Evolutionary conservation across 1,140 invertebrate genomes (phyloP).

Genomic region (Zaprionus lachaisei): DNA sequence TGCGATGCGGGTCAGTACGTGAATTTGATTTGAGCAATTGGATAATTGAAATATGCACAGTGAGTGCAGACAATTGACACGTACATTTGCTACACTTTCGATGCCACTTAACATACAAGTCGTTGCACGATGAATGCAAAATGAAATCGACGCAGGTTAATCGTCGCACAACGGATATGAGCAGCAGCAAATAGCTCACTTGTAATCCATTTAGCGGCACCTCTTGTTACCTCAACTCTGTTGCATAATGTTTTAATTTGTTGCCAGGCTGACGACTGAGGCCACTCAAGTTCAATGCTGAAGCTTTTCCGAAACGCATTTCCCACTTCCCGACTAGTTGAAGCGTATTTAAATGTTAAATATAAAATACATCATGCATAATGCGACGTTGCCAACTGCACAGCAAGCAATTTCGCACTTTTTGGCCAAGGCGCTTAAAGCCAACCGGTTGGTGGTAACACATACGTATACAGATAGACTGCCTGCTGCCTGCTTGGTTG

Average conservation of each 20-base stretch:
- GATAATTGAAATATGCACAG: conserved; percentile 76
- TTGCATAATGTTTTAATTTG: conserved; percentile 61
- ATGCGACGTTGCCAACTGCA: conserved; percentile 44
- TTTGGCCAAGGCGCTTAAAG: conserved; percentile 10
- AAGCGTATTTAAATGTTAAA: conserved; percentile 51
- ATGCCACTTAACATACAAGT: neutral
- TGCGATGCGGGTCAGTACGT: conserved; percentile 69
- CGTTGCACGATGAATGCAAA: conserved; percentile 6
- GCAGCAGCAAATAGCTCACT: conserved; percentile 39
- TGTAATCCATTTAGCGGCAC: conserved; percentile 67
- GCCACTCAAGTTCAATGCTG: conserved; percentile 67
- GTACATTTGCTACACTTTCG: conserved; percentile 48
- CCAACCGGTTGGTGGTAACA: conserved; percentile 14
- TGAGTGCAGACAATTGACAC: conserved; percentile 21
- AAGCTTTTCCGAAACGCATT: conserved; percentile 55
- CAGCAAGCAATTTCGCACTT: conserved; percentile 27
- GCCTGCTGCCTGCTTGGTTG: conserved; percentile 4
- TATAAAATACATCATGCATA: conserved; percentile 36
- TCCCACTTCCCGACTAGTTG: conserved; percentile 50
- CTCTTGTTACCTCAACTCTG: conserved; percentile 33
- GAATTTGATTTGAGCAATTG: conserved; percentile 76
- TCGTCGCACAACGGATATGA: conserved; percentile 42
- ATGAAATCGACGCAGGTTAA: conserved; percentile 2
- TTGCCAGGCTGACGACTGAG: conserved; percentile 19
- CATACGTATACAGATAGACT: too few relatives aligned